phyloP scores from a whole-genome alignment of 1,140 invertebrate genomes.

The Micrasema longulum region DNA sequence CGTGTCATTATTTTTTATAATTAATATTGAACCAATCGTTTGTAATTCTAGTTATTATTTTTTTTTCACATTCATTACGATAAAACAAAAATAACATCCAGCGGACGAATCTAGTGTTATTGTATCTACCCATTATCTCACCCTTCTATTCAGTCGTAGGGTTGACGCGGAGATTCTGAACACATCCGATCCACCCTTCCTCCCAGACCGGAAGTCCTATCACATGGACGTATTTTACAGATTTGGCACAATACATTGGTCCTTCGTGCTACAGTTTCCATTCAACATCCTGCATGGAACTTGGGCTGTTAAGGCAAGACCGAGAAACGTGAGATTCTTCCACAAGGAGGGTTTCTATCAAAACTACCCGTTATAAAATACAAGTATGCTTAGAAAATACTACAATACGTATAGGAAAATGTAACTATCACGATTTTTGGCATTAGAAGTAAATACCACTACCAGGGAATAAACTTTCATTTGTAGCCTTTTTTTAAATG shows the following conservation, averaged over 20 bases:
- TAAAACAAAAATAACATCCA: no score
- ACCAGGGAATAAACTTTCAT: no score
- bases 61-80: no score
- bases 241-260: constrained; percentile 54
- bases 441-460: no score
- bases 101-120: neutral
- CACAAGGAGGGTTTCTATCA: neutral
- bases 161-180: constrained; percentile 19
- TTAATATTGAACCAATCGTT: no score
- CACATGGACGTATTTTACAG: constrained; percentile 52
- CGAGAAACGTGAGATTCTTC: constrained; percentile 30
- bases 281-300: constrained; percentile 47
- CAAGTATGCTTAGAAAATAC: no score
- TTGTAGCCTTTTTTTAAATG: no score
- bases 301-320: constrained; percentile 43
- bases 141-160: constrained; percentile 5
- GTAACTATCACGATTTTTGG: no score
- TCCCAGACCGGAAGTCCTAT: constrained; percentile 48
- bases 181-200: constrained; percentile 31
- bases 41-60: no score
- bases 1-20: no score
- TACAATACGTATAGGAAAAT: no score
- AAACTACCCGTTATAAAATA: no score
- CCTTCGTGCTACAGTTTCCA: constrained; percentile 41
- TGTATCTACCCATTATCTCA: neutral